Base-by-base conservation (phyloP, 2,888 invertebrate genomes). In the Dryobotodes eremita region DNA sequence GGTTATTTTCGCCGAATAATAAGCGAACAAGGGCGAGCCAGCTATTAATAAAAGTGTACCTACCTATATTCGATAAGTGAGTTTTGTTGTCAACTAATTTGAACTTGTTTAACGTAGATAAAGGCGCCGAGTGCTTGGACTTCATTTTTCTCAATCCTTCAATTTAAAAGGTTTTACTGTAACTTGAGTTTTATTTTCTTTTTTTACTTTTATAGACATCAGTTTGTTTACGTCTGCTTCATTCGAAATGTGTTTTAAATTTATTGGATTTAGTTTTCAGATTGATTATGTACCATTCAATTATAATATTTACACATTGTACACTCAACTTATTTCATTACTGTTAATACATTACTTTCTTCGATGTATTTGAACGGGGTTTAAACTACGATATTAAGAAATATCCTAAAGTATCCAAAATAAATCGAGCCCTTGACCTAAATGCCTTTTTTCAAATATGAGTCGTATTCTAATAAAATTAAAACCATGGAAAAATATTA, bases 21-120 rank as follows among this genome's bases (percentile, higher is more conserved):
- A 53, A n/a, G 4, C 26, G 36, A 26, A 36, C 42, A 26, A 78
- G 10, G 36, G 17, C 17, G 1, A 13, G 23, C 7, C 26, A 50
- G 64, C 20, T 64, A 80, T 71, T 71, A 42, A 42, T 64, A 71
- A 62, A 46, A 80, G 62, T 48, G 48, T 36, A 50, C 50, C 26
- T 36, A 50, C 50, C 26, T 50, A 46, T n/a, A 59, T 55, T 62
- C 15, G 15, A 50, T 59, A 55, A 79, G 85, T 83, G 66, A 75
- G 36, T 80, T 80, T 75, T 71, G 59, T 69, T 80, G 80, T 84
- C 81, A 72, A 84, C 68, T 71, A 75, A 80, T 73, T 82, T 69
- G 57, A 74, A 80, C 61, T 59, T 62, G n/a, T n/a, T n/a, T 26
- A 48, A 53, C 13, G 48, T 53, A 50, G 62, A 2, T 53, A 8